Evolutionary conservation across 2,888 invertebrate species (phyloP).

Genomic region (Leptarthrus brevirostris): DNA sequence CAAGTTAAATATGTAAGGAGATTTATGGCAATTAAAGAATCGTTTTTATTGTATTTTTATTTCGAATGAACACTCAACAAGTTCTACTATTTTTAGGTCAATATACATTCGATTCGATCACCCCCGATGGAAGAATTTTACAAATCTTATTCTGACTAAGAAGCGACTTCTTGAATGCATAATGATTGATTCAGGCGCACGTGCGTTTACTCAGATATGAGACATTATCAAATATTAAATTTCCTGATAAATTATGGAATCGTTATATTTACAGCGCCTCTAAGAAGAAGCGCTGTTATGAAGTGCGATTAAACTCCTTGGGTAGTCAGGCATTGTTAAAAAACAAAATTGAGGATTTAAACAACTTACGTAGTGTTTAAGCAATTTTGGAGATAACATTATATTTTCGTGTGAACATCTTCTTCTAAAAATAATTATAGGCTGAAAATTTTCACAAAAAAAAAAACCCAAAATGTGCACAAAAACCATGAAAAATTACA

Average conservation of each 20-base stretch:
- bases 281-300: conserved; percentile 10
- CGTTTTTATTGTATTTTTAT: too few relatives aligned
- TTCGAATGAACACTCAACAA: background rate
- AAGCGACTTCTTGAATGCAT: conserved; percentile 8
- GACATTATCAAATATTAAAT: conserved; percentile 24
- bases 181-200: conserved; percentile 23
- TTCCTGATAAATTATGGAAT: conserved; percentile 22
- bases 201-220: conserved; percentile 37
- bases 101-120: background rate
- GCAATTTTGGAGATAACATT: too few relatives aligned
- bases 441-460: too few relatives aligned
- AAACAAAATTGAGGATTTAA: background rate
- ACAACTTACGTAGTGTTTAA: too few relatives aligned
- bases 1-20: too few relatives aligned
- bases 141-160: conserved; percentile 29
- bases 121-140: background rate
- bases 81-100: conserved; percentile 13
- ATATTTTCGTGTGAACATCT: too few relatives aligned
- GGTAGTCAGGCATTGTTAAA: background rate
- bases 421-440: too few relatives aligned
- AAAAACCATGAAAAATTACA: conserved; percentile 42
- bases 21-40: too few relatives aligned
- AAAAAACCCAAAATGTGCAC: background rate
- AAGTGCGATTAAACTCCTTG: conserved; percentile 18
- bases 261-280: conserved; percentile 29